Percentiles rank a stretch among this genome's conserved stretches.
Evolutionary conservation across 2,113 vertebrate species (phyloP).

Genomic region (Xiphophorus hellerii): DNA sequence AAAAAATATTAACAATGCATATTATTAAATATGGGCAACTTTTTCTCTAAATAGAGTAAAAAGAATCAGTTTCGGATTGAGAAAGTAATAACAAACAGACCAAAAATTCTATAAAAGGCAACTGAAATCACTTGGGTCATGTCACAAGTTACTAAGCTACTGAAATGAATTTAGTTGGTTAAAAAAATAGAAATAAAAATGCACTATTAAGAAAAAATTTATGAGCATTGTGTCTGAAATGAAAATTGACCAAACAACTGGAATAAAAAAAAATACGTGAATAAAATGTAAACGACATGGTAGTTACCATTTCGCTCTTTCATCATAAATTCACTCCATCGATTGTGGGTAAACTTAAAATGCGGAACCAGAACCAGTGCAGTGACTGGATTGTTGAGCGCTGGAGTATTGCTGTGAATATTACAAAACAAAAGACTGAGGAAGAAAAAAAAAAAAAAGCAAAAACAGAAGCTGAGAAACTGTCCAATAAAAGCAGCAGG

Average conservation of each 20-base stretch:
- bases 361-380: conserved; percentile 34
- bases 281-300: conserved; percentile 47
- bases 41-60: not conserved
- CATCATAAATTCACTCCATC: conserved; percentile 81
- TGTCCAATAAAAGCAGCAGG: conserved; percentile 70
- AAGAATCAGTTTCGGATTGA: not conserved
- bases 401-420: conserved; percentile 40
- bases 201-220: not conserved
- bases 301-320: conserved; percentile 85
- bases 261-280: conserved; percentile 38
- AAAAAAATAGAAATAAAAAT: conserved; percentile 16
- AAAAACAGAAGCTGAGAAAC: conserved; percentile 58
- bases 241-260: conserved; percentile 20
- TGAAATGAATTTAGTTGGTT: not conserved
- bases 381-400: conserved; percentile 48
- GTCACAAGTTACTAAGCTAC: not conserved
- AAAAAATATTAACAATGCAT: not conserved
- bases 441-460: conserved; percentile 31
- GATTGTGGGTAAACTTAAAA: conserved; percentile 66
- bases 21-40: not conserved
- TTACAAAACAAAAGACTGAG: conserved; percentile 43
- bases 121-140: not conserved
- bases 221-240: conserved; percentile 2
- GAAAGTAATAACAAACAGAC: not conserved
- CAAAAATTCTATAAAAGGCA: no score